Evolutionary conservation across 2,888 invertebrate species (phyloP), one percentile per base, ranked within the genome.

Genomic region (Penaeus monodon): DNA sequence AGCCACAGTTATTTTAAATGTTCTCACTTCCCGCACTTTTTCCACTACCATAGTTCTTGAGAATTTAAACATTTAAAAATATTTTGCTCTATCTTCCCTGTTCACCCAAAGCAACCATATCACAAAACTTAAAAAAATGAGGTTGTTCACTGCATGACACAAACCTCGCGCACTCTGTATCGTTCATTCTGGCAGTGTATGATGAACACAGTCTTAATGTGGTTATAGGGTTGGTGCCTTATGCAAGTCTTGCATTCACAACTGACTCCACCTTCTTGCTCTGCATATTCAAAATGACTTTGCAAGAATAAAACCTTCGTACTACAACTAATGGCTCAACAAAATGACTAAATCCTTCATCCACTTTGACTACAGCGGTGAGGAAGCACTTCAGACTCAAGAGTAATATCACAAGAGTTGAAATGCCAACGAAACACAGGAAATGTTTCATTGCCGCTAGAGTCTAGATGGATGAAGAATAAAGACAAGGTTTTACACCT

Each of bases 161-260:
- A 78, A 83, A 78, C 73, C 73, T 79, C 79, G n/a, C 74, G 78
- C 66, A 57, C 74, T 22, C 33, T 77, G 78, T 73, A 77, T 73
- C 78, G 76, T 70, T 83, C 79, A 83, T 73, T 83, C 83, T 87
- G 86, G 86, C 86, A 87, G 86, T 87, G 86, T 73, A 70, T 29
- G 57, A 70, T 87, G 86, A 87, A 87, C 86, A 87, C 86, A 87
- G 82, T 83, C 82, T 87, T 63, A 87, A 87, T 83, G 82, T 77
- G 77, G 83, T 68, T 87, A 79, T 76, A 76, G 82, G 78, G 78
- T 85, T 63, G 78, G 84, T 68, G 84, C 63, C 29, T 82, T 63
- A 57, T 57, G 57, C 17, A 38, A 38, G 38, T 38, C 57, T 57
- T 57, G 57, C 57, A 57, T 57, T 57, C 57, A 57, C 57, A 57